Base-by-base conservation (phyloP, 2,888 invertebrate species). In the Stenichneumon culpator region DNA sequence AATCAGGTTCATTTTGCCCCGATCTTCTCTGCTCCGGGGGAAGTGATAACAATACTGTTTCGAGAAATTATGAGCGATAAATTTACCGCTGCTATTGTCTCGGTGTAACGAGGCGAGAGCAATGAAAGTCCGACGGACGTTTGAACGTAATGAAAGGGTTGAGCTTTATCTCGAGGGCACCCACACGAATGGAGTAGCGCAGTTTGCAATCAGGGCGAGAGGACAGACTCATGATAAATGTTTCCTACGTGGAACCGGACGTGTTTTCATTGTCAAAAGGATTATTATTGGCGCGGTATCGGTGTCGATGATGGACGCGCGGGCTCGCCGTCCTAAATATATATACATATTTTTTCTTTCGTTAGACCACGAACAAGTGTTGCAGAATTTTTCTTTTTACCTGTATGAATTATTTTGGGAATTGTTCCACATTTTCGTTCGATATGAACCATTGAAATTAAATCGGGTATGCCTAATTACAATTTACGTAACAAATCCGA, bases 201-300 rank as follows among this genome's bases (percentile, higher is more conserved):
- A 57, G 11, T 25, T 60, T 75, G 78, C 74, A 84, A 84, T 82
- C 69, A 82, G 73, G 65, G 54, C 52, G 65, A 80, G 54, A 80
- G 72, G 57, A 28, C 63, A 57, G 65, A 70, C 39, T n/a, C 25
- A 63, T 47, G 57, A 84, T 84, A 84, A 82, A 84, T 82, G 74
- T 82, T 70, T 75, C 79, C 79, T 82, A 82, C 82, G 78, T 82
- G 67, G 39, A 70, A 65, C 50, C 14, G 70, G 28, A 75, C 69
- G 36, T 32, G 81, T 60, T 72, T 44, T 54, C 19, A 74, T 57
- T 63, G 50, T 70, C 25, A 69, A 57, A 73, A 67, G 54, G 63
- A 79, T 81, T 82, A 77, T 77, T 82, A 82, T 82, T 70, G 32
- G 47, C 19, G 25, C 19, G 57, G 60, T 83, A 74, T 83, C 83